Evolutionary conservation across 2,113 vertebrate species (phyloP).

Genomic region (Ophthalmolycus amberensis): DNA sequence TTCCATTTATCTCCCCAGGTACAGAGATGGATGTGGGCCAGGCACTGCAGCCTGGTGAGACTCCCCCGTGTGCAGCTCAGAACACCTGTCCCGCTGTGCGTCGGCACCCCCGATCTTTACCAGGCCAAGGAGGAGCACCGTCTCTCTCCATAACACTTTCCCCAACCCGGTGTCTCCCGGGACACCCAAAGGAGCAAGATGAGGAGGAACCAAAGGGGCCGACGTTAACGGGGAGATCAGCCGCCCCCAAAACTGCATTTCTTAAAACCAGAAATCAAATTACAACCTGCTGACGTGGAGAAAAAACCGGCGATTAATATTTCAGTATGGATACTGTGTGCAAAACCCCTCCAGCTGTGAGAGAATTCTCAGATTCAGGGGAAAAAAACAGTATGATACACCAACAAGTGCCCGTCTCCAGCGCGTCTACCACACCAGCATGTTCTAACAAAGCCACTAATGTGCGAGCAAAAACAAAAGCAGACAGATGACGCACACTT

Average conservation of each 20-base stretch:
- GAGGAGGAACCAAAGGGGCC: conserved; percentile 48
- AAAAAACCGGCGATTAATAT: conserved; percentile 74
- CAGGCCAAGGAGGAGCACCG: conserved; percentile 82
- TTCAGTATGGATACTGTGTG: conserved; percentile 67
- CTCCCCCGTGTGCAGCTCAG: conserved; percentile 75
- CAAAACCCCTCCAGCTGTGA: conserved; percentile 53
- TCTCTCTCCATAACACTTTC: conserved; percentile 63
- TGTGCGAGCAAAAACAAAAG: conserved; percentile 19
- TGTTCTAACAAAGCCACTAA: conserved; percentile 24
- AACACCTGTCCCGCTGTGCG: conserved; percentile 80
- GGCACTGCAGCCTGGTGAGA: conserved; percentile 69
- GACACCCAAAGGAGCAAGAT: conserved; percentile 54
- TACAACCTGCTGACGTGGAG: conserved; percentile 72
- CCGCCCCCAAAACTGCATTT: conserved; percentile 70
- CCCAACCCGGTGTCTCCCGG: conserved; percentile 51
- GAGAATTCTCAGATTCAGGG: conserved; percentile 18
- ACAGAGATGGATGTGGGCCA: conserved; percentile 84
- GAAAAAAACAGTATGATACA: conserved; percentile 35
- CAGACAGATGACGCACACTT: conserved; percentile 37
- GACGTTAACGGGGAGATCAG: conserved; percentile 55
- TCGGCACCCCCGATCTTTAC: conserved; percentile 81
- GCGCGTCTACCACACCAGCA: conserved; percentile 4
- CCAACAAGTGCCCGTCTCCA: conserved; percentile 72
- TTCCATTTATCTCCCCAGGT: conserved; percentile 81
- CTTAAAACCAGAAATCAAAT: conserved; percentile 75